Base-by-base conservation (phyloP, 2,888 invertebrate species). In the Amiota mariae region DNA sequence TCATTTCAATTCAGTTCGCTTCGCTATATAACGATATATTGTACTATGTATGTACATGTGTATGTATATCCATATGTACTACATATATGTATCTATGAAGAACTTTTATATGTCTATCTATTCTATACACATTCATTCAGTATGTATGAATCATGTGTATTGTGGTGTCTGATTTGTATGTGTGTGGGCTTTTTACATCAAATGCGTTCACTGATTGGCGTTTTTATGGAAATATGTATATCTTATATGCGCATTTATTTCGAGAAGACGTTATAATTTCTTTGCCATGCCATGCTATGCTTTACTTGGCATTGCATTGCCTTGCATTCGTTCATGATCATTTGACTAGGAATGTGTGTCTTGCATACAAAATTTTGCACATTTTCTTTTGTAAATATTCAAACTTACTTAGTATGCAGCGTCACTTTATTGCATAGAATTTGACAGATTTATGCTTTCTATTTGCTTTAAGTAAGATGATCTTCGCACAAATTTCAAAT, bases 1-100 rank as follows among this genome's bases (percentile, higher is more conserved):
- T 83, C 83, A 83, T 85, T 84, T 85, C 86, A 84, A 85, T 84
- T 84, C 86, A 84, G 81, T 85, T 85, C 85, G 83, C 80, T 84
- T 85, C 82, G 36, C 36, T 36, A 2, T 36, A 36, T 36, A 36
- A 36, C 36, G 36, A 36, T 36, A 36, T 2, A 6, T 36, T 6
- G 0, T 2, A 36, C 6, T 36, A 36, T 36, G 36, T n/a, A n/a
- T n/a, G n/a, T n/a, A n/a, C n/a, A n/a, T n/a, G n/a, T n/a, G n/a
- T n/a, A n/a, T n/a, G n/a, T n/a, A n/a, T n/a, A n/a, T n/a, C n/a
- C n/a, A n/a, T n/a, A n/a, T n/a, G n/a, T n/a, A n/a, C n/a, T n/a
- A n/a, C n/a, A n/a, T n/a, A n/a, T n/a, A n/a, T n/a, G n/a, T 6
- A 36, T 36, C 36, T 36, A 36, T 36, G 36, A 36, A 36, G 36